Conservation (phyloP, 2,113 vertebrate species). For the Podarcis muralis region DNA sequence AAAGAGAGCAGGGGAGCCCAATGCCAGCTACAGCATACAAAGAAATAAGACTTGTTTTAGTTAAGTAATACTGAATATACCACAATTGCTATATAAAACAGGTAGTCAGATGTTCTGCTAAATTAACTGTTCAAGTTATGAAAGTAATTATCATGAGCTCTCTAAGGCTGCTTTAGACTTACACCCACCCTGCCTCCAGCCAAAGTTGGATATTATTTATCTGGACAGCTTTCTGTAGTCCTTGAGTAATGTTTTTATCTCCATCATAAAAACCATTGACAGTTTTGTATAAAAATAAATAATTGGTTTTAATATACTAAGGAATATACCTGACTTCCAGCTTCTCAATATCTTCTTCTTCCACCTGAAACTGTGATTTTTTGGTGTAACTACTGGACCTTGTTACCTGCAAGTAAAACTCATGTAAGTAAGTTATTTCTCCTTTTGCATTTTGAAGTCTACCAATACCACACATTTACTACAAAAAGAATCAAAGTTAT, state of each 20-base stretch:
- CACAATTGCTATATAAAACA: neutral
- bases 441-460: neutral
- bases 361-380: conserved; percentile 95
- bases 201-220: neutral
- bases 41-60: neutral
- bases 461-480: neutral
- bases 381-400: conserved; percentile 94
- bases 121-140: neutral
- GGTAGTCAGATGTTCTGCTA: neutral
- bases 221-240: neutral
- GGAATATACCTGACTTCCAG: conserved; percentile 92
- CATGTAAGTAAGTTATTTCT: conserved; percentile 37
- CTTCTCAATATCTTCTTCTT: conserved; percentile 98
- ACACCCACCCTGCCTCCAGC: neutral
- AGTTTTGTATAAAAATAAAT: conserved; percentile 11
- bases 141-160: neutral
- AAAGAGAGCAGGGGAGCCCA: neutral
- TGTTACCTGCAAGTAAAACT: conserved; percentile 84
- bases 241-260: neutral
- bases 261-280: neutral
- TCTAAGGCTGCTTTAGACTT: neutral
- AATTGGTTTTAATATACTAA: conserved; percentile 15
- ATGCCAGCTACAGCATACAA: neutral
- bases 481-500: neutral
- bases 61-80: neutral